Evolutionary conservation across 1,140 invertebrate genomes (phyloP).

Genomic region (Ips typographus): DNA sequence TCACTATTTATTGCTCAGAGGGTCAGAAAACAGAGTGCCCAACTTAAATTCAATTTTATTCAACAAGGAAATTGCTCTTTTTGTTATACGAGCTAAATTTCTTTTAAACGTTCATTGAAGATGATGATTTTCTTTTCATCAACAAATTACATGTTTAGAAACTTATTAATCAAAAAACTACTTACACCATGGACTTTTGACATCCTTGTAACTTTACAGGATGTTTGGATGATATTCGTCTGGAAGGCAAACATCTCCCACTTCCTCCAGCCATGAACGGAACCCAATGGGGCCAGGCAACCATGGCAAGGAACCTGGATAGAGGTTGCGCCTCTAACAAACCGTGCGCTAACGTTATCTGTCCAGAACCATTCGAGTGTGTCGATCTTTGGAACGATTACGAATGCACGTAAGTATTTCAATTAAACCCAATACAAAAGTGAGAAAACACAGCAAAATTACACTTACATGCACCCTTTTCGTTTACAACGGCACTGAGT

Average conservation of each 20-base stretch:
- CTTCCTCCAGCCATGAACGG: constrained; percentile 90
- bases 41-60: too few species aligned
- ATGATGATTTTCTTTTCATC: too few species aligned
- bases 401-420: constrained; percentile 89
- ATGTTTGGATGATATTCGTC: constrained; percentile 80
- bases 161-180: too few species aligned
- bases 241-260: constrained; percentile 91
- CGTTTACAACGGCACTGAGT: constrained; percentile 52
- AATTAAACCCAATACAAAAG: constrained; percentile 1
- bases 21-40: too few species aligned
- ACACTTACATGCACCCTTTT: constrained; percentile 16
- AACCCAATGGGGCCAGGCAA: constrained; percentile 92
- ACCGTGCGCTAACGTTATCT: constrained; percentile 89
- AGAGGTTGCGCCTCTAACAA: constrained; percentile 91
- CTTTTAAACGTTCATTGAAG: too few species aligned
- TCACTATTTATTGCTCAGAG: too few species aligned
- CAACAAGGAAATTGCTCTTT: too few species aligned
- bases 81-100: too few species aligned
- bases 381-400: constrained; percentile 95
- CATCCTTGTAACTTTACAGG: constrained; percentile 54
- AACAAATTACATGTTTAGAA: too few species aligned
- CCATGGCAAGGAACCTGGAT: constrained; percentile 86
- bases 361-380: constrained; percentile 91
- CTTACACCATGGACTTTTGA: background rate
- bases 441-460: constrained; percentile 7